phyloP scores from a whole-genome alignment of 2,797 vertebrate genomes.

The Enteromius argenteus region DNA sequence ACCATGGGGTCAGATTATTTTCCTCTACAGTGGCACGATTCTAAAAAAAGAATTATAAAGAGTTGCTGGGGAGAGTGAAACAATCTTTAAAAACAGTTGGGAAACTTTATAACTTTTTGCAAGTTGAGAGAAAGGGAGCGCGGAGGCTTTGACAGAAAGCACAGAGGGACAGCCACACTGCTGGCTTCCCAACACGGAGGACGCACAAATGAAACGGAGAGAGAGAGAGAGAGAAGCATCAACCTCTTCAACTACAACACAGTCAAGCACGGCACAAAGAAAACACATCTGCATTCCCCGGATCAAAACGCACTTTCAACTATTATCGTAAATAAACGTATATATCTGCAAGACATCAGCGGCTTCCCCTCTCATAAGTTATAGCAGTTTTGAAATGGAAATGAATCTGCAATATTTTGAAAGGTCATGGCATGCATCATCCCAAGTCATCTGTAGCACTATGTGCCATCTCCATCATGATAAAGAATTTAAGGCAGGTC shows the following conservation, averaged over 20 bases:
- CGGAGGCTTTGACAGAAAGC: conserved; percentile 78
- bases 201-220: conserved; percentile 46
- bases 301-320: conserved; percentile 51
- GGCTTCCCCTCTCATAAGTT: conserved; percentile 33
- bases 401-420: conserved; percentile 30
- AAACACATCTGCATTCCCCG: conserved; percentile 29
- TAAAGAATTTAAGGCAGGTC: conserved; percentile 23
- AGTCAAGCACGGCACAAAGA: conserved; percentile 34
- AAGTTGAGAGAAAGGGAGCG: conserved; percentile 40
- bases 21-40: conserved; percentile 22
- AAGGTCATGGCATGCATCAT: conserved; percentile 26
- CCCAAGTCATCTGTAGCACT: conserved; percentile 5
- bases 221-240: conserved; percentile 23
- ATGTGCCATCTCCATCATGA: conserved; percentile 14
- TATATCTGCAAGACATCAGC: conserved; percentile 27
- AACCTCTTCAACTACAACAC: conserved; percentile 37
- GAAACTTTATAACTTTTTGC: conserved; percentile 40
- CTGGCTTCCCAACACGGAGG: conserved; percentile 50
- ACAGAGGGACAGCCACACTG: conserved; percentile 77
- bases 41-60: conserved; percentile 28
- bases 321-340: conserved; percentile 45
- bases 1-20: conserved; percentile 26
- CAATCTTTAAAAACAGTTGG: conserved; percentile 27
- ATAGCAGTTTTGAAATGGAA: conserved; percentile 39
- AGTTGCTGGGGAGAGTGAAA: conserved; percentile 31